Evolutionary conservation across 2,797 vertebrate genomes (phyloP), one percentile per base, ranked within the genome.

Genomic region (Danio aesculapii): DNA sequence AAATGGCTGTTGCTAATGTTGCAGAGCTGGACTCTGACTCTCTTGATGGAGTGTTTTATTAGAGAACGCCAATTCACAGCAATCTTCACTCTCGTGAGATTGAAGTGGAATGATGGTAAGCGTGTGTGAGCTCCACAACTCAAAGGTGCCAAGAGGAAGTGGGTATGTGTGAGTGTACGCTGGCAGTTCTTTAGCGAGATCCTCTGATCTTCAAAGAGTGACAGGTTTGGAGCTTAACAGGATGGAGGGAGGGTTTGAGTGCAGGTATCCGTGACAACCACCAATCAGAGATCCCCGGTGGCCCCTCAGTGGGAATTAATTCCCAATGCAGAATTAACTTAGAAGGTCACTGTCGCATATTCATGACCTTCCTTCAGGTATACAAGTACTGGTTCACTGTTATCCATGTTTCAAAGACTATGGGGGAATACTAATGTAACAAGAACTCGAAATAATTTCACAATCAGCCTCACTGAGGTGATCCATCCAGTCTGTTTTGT

Each of bases 211-310:
- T 77, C 67, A 82, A 82, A 77, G 43, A 77, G 59, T 64, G 81
- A 77, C 75, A 78, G 69, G 21, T 70, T 78, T 78, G 49, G 67
- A 62, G 67, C 47, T 71, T 57, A 61, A 71, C 77, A 70, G 58
- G 57, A 79, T 62, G 63, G 62, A 71, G 75, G 75, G 50, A 77
- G 68, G 67, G 75, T 19, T 72, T 66, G 39, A 61, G 17, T 11
- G 47, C 30, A 53, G 77, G 81, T 82, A 77, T 66, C 74, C 52
- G 12, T 64, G 81, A 82, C 68, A 77, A 77, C 81, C 81, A 82
- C 81, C 81, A 82, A 70, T 71, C 49, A 64, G 52, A 57, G 16
- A 50, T 72, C 75, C 30, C 55, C 30, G 66, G 68, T 72, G 75
- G 61, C 50, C 75, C 64, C 19, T 47, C 59, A 71, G n/a, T 55